Evolutionary conservation across 2,113 vertebrate species (phyloP).

Genomic region (Seriola dumerili): DNA sequence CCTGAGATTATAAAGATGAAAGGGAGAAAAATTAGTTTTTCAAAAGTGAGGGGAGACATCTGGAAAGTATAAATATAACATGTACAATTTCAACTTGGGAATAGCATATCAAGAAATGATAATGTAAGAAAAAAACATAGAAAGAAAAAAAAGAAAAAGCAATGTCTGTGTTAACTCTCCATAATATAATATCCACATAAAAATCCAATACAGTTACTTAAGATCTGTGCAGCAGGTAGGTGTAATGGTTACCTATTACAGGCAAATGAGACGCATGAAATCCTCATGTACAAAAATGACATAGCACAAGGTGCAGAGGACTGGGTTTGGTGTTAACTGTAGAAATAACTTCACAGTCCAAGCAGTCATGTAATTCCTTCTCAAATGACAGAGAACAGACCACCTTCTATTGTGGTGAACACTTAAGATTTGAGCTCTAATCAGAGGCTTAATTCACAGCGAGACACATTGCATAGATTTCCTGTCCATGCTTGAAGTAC

Average conservation of each 20-base stretch:
- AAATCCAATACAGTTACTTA: no score
- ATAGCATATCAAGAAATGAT: no score
- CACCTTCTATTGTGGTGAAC: neutral
- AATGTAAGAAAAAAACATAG: no score
- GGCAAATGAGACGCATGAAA: neutral
- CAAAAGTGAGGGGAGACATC: neutral
- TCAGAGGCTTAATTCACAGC: slow-evolving; percentile 3
- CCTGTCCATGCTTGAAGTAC: neutral
- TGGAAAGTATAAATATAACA: neutral
- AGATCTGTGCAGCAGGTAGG: no score
- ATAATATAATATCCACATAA: no score
- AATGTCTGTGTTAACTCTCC: neutral
- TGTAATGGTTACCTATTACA: neutral
- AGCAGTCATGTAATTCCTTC: neutral
- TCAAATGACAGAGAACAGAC: neutral
- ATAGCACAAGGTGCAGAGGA: neutral
- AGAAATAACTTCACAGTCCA: neutral
- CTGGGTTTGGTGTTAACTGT: neutral
- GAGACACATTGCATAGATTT: neutral
- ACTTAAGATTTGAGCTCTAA: slow-evolving; percentile 10
- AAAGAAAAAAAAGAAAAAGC: no score
- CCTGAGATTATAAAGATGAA: neutral
- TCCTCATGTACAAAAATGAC: neutral
- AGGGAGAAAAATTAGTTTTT: neutral
- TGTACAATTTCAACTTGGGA: neutral